Conservation (phyloP, 2,888 invertebrate species). For the Erebia palarica region DNA sequence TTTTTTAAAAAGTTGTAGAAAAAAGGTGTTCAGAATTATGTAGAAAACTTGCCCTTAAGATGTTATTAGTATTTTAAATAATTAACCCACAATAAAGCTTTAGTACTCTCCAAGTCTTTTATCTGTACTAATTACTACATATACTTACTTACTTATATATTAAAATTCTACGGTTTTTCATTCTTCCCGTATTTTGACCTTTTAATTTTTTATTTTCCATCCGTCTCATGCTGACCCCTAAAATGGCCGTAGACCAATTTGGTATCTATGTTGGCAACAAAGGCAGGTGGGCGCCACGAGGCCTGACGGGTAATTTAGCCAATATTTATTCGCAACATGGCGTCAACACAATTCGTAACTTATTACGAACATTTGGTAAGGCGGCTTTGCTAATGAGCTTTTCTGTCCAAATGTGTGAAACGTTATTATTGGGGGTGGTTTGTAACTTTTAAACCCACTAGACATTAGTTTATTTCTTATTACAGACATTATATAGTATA, state of each 20-base stretch:
- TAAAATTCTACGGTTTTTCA: background rate
- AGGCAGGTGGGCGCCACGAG: constrained; percentile 68
- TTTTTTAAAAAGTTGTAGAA: no score
- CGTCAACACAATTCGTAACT: constrained; percentile 67
- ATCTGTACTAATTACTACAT: no score
- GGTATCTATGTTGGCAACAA: constrained; percentile 49
- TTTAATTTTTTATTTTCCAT: background rate
- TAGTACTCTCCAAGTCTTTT: no score
- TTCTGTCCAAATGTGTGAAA: constrained; percentile 38
- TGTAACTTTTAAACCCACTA: background rate
- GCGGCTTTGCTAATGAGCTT: constrained; percentile 64
- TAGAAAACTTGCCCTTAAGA: no score
- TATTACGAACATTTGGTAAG: constrained; percentile 72
- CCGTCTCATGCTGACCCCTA: constrained; percentile 4
- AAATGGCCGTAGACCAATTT: constrained; percentile 1
- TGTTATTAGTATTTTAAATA: no score
- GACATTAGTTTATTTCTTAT: background rate
- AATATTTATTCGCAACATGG: constrained; percentile 78
- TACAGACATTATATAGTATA: no score
- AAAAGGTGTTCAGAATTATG: no score
- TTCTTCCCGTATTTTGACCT: background rate
- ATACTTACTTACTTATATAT: no score
- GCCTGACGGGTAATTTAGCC: constrained; percentile 68
- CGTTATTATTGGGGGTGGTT: constrained; percentile 6
- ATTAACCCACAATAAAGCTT: no score